Base-by-base conservation (phyloP, 2,888 invertebrate species). In the Drosophila nr. fundita region DNA sequence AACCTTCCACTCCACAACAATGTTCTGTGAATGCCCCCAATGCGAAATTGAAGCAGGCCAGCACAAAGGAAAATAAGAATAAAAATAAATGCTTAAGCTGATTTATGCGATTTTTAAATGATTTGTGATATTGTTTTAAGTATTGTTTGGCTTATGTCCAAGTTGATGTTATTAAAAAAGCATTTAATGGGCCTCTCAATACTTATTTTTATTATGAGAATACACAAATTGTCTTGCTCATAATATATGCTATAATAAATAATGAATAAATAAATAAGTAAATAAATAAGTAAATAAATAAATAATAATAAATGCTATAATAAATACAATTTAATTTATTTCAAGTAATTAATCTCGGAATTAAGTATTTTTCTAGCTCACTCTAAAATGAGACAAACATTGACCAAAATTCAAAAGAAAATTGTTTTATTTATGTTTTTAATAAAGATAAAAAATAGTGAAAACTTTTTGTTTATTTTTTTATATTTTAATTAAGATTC, bases 1-100 rank as follows among this genome's bases (percentile, higher is more conserved):
- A 50, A 80, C 74, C 80, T 70, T 67, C 53, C 54, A 52, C 27
- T 62, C 68, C 57, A 52, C 67, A 65, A 62, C 59, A 64, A 52
- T 59, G 66, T 34, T 30, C 2, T 40, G 21, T 57, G 50, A 27
- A 5, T 27, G 29, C 6, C 15, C 24, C 78, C 78, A 49, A 36
- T 78, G 36, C 30, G 2, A 67, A 81, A 69, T 73, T 45, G 40
- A 34, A 2, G 42, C 21, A 29, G 2, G 27, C 4, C n/a, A n/a
- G 24, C 18, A 5, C 29, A 30, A 5, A 4, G n/a, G 4, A n/a
- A 24, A n/a, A n/a, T 5, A 7, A 21, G 15, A 21, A 18, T n/a
- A 18, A 13, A 18, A 32, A n/a, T n/a, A 32, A 27, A 1, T 32
- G 10, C n/a, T 15, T 42, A 57, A 27, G 15, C 21, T 40, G 55